Base-by-base conservation (phyloP, 2,888 invertebrate genomes). In the Mimachlamys varia region DNA sequence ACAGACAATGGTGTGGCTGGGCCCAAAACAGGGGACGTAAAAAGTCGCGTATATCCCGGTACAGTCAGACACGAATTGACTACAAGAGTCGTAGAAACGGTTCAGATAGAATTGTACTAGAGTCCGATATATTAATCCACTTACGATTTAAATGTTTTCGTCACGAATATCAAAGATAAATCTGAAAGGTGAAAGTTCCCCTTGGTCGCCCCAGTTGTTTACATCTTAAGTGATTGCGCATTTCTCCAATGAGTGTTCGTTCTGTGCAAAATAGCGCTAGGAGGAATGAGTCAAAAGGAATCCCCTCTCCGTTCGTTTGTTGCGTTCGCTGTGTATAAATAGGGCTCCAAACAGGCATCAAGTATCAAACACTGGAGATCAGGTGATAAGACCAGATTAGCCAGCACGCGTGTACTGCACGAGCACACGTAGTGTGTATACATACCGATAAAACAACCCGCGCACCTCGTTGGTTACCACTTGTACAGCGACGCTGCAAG, bases 251-350 rank as follows among this genome's bases (percentile, higher is more conserved):
- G 76, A 76, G 76, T 76, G 76, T 76, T 27, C n/a, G 76, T 76
- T 27, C 33, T 10, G 27, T 15, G 33, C 7, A 76, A 76, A 76
- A 76, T 76, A 76, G 33, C 27, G n/a, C 33, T 76, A 33, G 12
- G 76, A 76, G 76, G 33, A 12, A 33, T 76, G 76, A 76, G 76
- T 76, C 76, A 76, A 33, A 76, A 76, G 76, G 76, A 76, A 76
- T 76, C 76, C 76, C 76, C 27, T 13, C 27, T 13, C 27, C 0
- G 76, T 76, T 58, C 19, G 76, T 76, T 76, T 76, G 76, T 27
- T 33, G 33, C 76, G 13, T 27, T 76, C 13, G 33, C 12, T 12
- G 76, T 76, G 76, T 76, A 76, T 76, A 76, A 76, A 76, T 76
- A 76, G 76, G 27, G 33, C 76, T 33, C 33, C 33, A 76, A 33